Percentiles rank a stretch among this genome's conserved stretches.
Evolutionary conservation across 35 echinoderm and acorn worm species (phyloP).

Genomic region (Lytechinus variegatus): DNA sequence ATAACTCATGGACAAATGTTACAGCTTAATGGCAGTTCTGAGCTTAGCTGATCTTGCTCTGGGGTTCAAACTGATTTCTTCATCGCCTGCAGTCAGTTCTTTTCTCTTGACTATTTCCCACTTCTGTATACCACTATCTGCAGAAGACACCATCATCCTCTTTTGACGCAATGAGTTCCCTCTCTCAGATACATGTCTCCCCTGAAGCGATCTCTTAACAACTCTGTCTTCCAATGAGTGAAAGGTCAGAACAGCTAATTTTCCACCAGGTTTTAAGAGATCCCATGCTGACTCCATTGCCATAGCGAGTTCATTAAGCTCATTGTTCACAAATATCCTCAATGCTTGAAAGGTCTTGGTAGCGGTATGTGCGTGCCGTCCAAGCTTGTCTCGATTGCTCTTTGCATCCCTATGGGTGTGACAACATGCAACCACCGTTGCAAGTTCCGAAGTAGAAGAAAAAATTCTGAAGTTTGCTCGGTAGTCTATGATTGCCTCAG

Average conservation of each 20-base stretch:
- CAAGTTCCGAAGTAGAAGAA: constrained; percentile 73
- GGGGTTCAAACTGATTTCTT: constrained; percentile 80
- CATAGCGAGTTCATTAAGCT: constrained; percentile 74
- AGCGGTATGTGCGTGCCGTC: constrained; percentile 71
- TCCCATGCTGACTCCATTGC: constrained; percentile 60
- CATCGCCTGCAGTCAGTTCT: constrained; percentile 59
- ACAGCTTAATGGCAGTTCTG: constrained; percentile 82
- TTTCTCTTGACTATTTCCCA: constrained; percentile 66
- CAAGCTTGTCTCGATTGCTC: constrained; percentile 61
- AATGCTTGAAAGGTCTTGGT: constrained; percentile 92
- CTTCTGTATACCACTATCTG: constrained; percentile 23
- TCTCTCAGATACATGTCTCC: constrained; percentile 73
- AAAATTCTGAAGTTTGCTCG: constrained; percentile 81
- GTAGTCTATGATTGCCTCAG: constrained; percentile 76
- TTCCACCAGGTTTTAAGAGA: constrained; percentile 74
- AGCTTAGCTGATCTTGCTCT: constrained; percentile 94
- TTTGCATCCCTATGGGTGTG: constrained; percentile 74
- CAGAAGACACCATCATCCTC: neutral
- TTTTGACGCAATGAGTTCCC: constrained; percentile 62
- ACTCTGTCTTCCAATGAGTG: constrained; percentile 95
- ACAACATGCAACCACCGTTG: constrained; percentile 70
- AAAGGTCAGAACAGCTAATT: constrained; percentile 79
- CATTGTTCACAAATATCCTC: constrained; percentile 96
- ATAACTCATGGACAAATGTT: neutral
- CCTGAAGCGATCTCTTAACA: constrained; percentile 84